Conservation (phyloP, 2,888 invertebrate species). For the Coremacera marginata region DNA sequence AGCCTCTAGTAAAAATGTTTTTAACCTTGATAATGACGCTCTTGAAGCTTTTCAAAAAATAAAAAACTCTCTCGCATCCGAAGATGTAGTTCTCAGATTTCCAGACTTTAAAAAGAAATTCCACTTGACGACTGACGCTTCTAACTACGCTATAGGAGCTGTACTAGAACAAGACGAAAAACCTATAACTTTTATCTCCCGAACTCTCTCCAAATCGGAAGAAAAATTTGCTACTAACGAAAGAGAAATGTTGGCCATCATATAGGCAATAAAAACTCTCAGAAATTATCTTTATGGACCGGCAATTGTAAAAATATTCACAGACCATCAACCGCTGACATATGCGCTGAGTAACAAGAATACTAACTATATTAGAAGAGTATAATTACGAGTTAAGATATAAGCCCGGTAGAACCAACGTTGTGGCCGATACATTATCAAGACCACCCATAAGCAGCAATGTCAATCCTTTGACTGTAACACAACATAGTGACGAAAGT, state of each 20-base stretch:
- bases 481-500: conserved; percentile 15
- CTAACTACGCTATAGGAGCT: conserved; percentile 41
- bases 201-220: conserved; percentile 35
- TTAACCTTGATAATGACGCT: conserved; percentile 31
- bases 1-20: conserved; percentile 19
- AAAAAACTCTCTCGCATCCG: conserved; percentile 37
- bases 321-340: conserved; percentile 39
- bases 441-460: conserved; percentile 20
- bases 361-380: conserved; percentile 36
- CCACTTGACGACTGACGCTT: conserved; percentile 43
- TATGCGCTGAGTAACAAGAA: conserved; percentile 39
- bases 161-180: conserved; percentile 29
- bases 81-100: neutral
- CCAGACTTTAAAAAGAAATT: conserved; percentile 33
- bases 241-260: conserved; percentile 39
- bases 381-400: conserved; percentile 33
- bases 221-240: conserved; percentile 41
- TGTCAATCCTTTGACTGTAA: conserved; percentile 13
- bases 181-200: conserved; percentile 40
- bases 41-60: conserved; percentile 35
- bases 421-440: conserved; percentile 37
- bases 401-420: conserved; percentile 33
- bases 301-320: conserved; percentile 24
- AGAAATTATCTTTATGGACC: conserved; percentile 38
- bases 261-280: conserved; percentile 34